Conservation (phyloP, 2,797 vertebrate species). For the Aselliscus stoliczkanus region DNA sequence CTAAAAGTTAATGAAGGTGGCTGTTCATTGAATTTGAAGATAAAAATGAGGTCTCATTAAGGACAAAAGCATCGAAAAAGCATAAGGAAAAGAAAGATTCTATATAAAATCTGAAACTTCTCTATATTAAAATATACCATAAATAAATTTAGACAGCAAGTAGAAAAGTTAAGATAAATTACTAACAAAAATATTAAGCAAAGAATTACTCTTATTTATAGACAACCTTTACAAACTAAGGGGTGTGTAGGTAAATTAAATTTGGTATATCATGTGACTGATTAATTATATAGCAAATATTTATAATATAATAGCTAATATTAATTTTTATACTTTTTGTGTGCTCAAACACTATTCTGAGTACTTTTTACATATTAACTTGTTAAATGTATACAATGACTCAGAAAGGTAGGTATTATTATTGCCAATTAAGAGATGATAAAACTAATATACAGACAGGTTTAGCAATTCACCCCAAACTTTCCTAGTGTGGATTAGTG, state of each 20-base stretch:
- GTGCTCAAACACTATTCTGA: neutral
- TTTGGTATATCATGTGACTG: neutral
- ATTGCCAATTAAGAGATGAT: neutral
- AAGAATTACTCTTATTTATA: neutral
- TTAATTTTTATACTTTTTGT: neutral
- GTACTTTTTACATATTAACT: neutral
- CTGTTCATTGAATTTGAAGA: slow-evolving; percentile 4
- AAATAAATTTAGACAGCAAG: slow-evolving; percentile 9
- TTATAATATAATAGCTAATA: neutral
- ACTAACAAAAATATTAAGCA: neutral
- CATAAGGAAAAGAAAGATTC: neutral
- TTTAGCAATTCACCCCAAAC: neutral
- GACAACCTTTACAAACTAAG: neutral
- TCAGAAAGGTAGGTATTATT: neutral
- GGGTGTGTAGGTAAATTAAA: neutral
- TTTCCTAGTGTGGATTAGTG: neutral
- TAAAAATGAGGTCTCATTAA: neutral
- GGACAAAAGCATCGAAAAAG: neutral
- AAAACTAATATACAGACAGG: neutral
- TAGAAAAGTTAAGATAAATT: neutral
- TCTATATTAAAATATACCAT: neutral
- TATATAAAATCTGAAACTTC: neutral
- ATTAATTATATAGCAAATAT: neutral
- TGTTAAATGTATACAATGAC: neutral
- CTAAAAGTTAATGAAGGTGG: neutral